A percentile compares a stretch with the other conserved stretches of the same genome.
Conservation (phyloP, 2,113 vertebrate species). For the Antechinus stuartii region DNA sequence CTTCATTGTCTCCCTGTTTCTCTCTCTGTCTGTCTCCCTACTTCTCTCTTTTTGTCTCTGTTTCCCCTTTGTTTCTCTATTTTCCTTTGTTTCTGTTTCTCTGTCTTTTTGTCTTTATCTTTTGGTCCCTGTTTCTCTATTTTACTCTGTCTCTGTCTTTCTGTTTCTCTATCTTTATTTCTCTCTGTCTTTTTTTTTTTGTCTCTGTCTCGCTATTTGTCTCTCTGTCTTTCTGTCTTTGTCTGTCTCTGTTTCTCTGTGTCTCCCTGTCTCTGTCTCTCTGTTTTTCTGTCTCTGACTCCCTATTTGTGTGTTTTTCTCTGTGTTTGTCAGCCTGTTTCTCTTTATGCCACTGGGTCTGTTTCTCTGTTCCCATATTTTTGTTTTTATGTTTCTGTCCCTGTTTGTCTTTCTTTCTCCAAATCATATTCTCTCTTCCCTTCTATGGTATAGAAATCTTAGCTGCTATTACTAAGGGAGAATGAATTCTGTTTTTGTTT, state of each 20-base stretch:
- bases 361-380: neutral
- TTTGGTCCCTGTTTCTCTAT: too few species aligned
- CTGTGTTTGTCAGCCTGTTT: too few species aligned
- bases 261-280: neutral
- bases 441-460: slow-evolving; percentile 62
- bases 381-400: neutral
- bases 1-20: neutral
- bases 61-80: neutral
- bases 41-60: neutral
- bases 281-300: neutral
- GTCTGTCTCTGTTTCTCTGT: neutral
- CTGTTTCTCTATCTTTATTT: too few species aligned
- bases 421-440: neutral
- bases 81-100: too few species aligned
- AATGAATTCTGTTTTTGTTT: slow-evolving; percentile 46
- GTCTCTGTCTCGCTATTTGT: neutral
- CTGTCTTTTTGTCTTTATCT: too few species aligned
- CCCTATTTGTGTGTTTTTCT: too few species aligned
- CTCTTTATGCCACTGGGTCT: neutral
- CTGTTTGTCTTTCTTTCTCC: neutral
- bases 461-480: slow-evolving; percentile 17
- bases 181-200: too few species aligned
- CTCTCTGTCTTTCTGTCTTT: slow-evolving; percentile 61
- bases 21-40: neutral
- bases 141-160: too few species aligned